phyloP scores from a whole-genome alignment of 2,888 invertebrate genomes.

The Thecocarcelia acutangulata region DNA sequence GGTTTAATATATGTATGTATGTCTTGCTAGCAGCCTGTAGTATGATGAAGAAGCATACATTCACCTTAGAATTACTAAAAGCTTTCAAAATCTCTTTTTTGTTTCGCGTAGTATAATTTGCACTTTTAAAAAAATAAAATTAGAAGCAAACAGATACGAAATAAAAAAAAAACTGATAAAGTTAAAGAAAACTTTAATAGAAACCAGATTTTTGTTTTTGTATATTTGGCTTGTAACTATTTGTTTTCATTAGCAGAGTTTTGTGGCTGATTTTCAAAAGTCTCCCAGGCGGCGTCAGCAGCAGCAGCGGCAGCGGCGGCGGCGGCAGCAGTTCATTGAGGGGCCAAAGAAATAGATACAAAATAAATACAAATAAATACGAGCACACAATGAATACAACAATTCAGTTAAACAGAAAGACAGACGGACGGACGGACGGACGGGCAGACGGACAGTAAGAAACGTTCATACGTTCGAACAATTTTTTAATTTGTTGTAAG shows the following conservation, averaged over 20 bases:
- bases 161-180: slow-evolving; percentile 7
- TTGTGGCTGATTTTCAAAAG: slow-evolving; percentile 14
- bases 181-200: slow-evolving; percentile 4
- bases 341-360: slow-evolving; percentile 13
- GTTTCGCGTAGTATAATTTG: slow-evolving; percentile 5
- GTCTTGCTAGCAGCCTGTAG: no score
- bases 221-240: slow-evolving; percentile 13
- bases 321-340: slow-evolving; percentile 22
- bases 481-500: slow-evolving; percentile 73
- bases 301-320: slow-evolving; percentile 4
- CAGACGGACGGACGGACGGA: not conserved
- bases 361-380: slow-evolving; percentile 20
- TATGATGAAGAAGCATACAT: no score
- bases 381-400: slow-evolving; percentile 1
- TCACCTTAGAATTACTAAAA: no score
- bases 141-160: not conserved
- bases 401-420: slow-evolving; percentile 1
- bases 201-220: slow-evolving; percentile 41
- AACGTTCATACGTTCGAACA: slow-evolving; percentile 72
- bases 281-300: not conserved
- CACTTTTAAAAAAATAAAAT: not conserved
- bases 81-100: no score
- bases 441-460: not conserved
- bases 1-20: no score
- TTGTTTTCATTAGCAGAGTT: slow-evolving; percentile 34